These are phyloP conservation scores for Drosophila fungiperda DNA, from an alignment of 2,888 invertebrate species.

Conservation along the genomic window DNA sequence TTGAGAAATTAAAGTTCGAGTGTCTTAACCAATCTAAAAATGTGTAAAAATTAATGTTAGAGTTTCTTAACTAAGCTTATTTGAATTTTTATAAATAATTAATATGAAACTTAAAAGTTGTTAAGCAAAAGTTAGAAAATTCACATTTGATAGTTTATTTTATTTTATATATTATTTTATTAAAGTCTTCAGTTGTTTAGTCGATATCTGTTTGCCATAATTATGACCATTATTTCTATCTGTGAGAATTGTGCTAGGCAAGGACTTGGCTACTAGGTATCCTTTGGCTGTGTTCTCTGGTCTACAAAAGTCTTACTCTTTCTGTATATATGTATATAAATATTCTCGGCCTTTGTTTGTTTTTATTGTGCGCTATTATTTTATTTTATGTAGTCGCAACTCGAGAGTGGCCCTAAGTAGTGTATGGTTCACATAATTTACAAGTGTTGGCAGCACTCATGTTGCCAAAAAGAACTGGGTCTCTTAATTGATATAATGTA, in stretches of 20 bases:
- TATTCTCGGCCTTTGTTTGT: slow-evolving; percentile 53
- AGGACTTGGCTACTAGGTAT: neutral
- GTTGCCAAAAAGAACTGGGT: slow-evolving; percentile 23
- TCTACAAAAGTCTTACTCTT: neutral
- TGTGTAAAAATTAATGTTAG: neutral
- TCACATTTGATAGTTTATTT: neutral
- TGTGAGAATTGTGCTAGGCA: neutral
- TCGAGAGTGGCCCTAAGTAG: slow-evolving; percentile 22
- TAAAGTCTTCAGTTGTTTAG: neutral
- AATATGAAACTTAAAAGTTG: neutral
- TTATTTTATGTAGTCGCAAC: slow-evolving; percentile 66
- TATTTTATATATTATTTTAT: too few relatives aligned
- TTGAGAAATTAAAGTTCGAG: neutral
- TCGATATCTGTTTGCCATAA: neutral
- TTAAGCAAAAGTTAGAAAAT: neutral
- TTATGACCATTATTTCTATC: neutral
- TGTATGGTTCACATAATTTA: slow-evolving; percentile 71
- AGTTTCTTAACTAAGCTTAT: neutral
- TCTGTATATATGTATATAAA: slow-evolving; percentile 17
- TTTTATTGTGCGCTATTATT: slow-evolving; percentile 58
- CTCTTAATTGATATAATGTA: slow-evolving; percentile 73
- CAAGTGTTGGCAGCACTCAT: slow-evolving; percentile 48
- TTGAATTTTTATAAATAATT: neutral
- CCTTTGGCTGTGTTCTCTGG: neutral
- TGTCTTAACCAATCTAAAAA: too few relatives aligned